These are phyloP conservation scores for Amazonetta brasiliensis DNA, from an alignment of 2,797 vertebrate genomes.

Conservation along the genomic window DNA sequence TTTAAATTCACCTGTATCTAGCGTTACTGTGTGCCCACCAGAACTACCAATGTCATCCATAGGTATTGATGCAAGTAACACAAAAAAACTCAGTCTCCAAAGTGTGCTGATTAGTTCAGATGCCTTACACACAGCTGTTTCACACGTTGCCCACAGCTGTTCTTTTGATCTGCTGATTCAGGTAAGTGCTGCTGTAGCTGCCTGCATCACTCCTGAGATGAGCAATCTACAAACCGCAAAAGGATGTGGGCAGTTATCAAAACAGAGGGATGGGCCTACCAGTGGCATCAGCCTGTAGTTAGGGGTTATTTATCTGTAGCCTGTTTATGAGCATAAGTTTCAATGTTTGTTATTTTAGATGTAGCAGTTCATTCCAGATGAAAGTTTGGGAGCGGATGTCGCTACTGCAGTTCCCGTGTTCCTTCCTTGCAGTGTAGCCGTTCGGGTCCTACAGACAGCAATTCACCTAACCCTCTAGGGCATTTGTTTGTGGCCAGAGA, in stretches of 20 bases:
- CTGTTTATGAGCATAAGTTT: neutral
- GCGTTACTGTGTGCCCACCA: neutral
- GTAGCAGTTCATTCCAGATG: neutral
- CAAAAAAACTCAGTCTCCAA: neutral
- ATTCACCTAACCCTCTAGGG: neutral
- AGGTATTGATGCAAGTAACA: neutral
- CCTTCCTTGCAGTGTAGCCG: neutral
- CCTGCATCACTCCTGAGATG: neutral
- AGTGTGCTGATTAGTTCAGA: accelerated
- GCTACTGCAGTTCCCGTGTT: neutral
- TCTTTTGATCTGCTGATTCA: slow-evolving; percentile 24
- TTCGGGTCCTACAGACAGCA: accelerated
- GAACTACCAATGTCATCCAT: neutral
- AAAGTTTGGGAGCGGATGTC: neutral
- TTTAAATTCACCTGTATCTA: neutral
- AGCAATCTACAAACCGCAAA: neutral
- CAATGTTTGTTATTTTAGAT: neutral
- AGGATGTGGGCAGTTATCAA: neutral
- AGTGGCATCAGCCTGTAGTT: neutral
- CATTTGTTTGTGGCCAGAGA: accelerated
- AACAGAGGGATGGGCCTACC: neutral
- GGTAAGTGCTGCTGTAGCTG: neutral
- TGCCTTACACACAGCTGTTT: neutral
- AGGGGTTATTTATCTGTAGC: neutral
- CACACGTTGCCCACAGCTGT: neutral